Conservation (phyloP, 2,888 invertebrate genomes). For the Drosophila recens region DNA sequence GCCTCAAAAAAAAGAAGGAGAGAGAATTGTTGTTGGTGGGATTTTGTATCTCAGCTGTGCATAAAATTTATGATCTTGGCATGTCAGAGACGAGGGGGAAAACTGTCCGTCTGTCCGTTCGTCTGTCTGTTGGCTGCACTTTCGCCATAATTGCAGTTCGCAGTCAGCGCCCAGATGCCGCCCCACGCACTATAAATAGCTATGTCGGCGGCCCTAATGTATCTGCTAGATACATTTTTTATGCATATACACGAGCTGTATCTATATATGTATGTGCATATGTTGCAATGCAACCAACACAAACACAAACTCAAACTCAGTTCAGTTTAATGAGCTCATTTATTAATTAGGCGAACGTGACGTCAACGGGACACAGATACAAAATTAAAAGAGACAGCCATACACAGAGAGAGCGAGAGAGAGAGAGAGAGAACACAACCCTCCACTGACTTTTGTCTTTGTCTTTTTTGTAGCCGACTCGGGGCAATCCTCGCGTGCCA, state of each 20-base stretch:
- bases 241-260: background rate
- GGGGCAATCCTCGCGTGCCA: slow-evolving; percentile 53
- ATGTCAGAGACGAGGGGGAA: too few species aligned
- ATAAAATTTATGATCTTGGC: slow-evolving; percentile 44
- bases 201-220: slow-evolving; percentile 44
- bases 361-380: slow-evolving; percentile 47
- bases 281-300: background rate
- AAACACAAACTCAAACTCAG: slow-evolving; percentile 2
- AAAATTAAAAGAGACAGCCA: background rate
- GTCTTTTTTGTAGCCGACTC: background rate
- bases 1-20: slow-evolving; percentile 42
- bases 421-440: slow-evolving; percentile 8
- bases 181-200: slow-evolving; percentile 62
- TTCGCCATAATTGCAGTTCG: slow-evolving; percentile 21
- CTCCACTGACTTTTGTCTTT: background rate
- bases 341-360: slow-evolving; percentile 72
- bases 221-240: slow-evolving; percentile 51
- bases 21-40: background rate
- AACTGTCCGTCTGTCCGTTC: too few species aligned
- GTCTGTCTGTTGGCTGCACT: slow-evolving; percentile 25
- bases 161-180: slow-evolving; percentile 14
- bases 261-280: slow-evolving; percentile 9
- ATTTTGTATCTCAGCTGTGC: slow-evolving; percentile 43
- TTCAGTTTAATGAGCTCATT: slow-evolving; percentile 69
- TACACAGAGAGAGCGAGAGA: background rate